Evolutionary conservation across 64 coral and sea anemone genomes (phyloP).

Genomic region (Pocillopora damicornis): DNA sequence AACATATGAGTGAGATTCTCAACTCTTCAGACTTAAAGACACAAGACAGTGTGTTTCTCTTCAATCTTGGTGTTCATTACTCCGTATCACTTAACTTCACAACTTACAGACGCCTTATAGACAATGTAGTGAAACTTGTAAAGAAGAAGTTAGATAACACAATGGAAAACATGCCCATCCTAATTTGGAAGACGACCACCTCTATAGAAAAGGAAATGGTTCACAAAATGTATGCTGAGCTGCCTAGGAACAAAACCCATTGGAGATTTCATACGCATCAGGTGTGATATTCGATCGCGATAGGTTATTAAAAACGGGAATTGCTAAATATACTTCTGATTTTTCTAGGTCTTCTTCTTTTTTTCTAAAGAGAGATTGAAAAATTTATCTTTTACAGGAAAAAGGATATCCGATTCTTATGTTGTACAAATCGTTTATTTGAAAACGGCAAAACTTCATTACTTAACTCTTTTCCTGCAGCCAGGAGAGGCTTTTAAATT

Average conservation of each 20-base stretch:
- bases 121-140: conserved; percentile 42
- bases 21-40: conserved; percentile 40
- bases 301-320: not conserved
- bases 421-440: too few relatives aligned
- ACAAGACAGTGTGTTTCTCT: conserved; percentile 58
- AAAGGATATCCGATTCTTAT: too few relatives aligned
- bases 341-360: too few relatives aligned
- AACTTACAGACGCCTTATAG: conserved; percentile 56
- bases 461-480: too few relatives aligned
- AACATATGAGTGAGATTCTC: conserved; percentile 42
- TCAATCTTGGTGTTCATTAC: conserved; percentile 82
- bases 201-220: conserved; percentile 78
- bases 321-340: not conserved
- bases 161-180: conserved; percentile 3
- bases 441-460: too few relatives aligned
- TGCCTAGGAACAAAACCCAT: conserved; percentile 13
- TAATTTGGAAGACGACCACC: conserved; percentile 76
- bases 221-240: conserved; percentile 8
- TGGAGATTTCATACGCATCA: conserved; percentile 42
- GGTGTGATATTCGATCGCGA: not conserved
- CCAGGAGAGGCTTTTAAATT: too few relatives aligned
- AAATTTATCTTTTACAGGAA: too few relatives aligned
- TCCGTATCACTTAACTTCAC: conserved; percentile 64
- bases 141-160: not conserved
- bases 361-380: too few relatives aligned